Base-by-base conservation (phyloP, 2,113 vertebrate genomes). In the Melospiza georgiana region DNA sequence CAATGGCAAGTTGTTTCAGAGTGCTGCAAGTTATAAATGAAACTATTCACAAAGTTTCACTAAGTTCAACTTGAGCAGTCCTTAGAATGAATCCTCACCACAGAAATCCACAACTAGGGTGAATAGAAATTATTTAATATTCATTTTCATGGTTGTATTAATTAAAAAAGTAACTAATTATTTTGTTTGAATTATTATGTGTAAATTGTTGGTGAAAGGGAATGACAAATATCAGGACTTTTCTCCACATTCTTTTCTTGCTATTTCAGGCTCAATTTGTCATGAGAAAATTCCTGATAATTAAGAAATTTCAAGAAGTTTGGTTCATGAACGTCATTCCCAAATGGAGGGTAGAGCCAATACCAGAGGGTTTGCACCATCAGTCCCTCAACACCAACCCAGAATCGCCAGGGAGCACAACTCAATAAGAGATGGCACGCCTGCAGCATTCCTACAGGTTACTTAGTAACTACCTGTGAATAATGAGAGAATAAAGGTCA, bases 401-500 rank as follows among this genome's bases (percentile, higher is more conserved):
- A 10, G 11, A 86, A 65, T 2, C 48, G 12, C 30, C 37, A 59
- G 57, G 16, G 72, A 44, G 11, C 2, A 3, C 35, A 58, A 30
- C 10, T 31, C 65, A 78, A 8, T 31, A 17, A 75, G 77, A 59
- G 77, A 82, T 68, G 61, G 21, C 65, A 51, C 0, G 39, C 95
- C 67, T 58, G 78, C 30, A 52, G 88, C 75, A 41, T 72, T 91
- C 10, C 6, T 66, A 52, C 2, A 12, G 58, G 93, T 95, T 96
- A 93, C 62, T 96, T 49, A 91, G 91, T 95, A 91, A 97, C 89
- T 87, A 89, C 81, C 76, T 92, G 84, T 39, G 94, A 94, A 95
- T 91, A 96, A 93, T 59, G 74, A 62, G 57, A 92, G 81, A 93
- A 91, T 72, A 93, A 91, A 95, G 71, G 91, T 95, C 84, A 89